Percentiles rank a stretch among this genome's conserved stretches.
phyloP scores from a whole-genome alignment of 2,797 vertebrate species.

The Tarsius wallacei region DNA sequence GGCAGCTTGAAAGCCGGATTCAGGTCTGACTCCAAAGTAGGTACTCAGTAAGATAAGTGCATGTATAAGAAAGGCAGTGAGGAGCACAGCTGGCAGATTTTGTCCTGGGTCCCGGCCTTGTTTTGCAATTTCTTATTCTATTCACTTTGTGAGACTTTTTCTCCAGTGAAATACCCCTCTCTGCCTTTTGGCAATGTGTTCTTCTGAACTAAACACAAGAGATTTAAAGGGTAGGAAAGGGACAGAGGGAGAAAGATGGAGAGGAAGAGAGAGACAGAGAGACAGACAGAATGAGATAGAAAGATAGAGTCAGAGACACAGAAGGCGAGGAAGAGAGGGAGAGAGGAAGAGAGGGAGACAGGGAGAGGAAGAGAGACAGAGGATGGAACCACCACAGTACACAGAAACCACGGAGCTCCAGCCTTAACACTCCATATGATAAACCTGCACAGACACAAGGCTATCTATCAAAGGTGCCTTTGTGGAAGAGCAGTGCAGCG shows the following conservation, averaged over 20 bases:
- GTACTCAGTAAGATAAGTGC: background rate
- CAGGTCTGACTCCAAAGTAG: background rate
- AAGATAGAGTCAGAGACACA: no score
- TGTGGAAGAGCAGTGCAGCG: background rate
- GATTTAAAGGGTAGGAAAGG: background rate
- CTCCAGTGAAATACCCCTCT: background rate
- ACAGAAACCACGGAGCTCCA: background rate
- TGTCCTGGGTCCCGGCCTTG: background rate
- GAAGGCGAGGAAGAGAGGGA: background rate
- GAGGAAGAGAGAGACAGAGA: no score
- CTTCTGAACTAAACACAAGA: background rate
- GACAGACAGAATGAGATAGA: no score
- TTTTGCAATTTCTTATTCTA: background rate
- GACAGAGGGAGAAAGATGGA: background rate
- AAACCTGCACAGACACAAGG: background rate
- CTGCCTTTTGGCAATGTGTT: background rate
- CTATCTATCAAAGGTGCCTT: background rate
- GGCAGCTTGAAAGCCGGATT: background rate
- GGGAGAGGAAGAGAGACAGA: no score
- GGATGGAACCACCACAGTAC: fast-evolving
- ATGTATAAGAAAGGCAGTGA: background rate
- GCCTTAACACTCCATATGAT: fast-evolving
- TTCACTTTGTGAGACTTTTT: background rate
- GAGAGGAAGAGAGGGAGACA: no score
- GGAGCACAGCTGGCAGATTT: background rate